phyloP scores from a whole-genome alignment of 2,888 invertebrate species.

The Protonemura montana region DNA sequence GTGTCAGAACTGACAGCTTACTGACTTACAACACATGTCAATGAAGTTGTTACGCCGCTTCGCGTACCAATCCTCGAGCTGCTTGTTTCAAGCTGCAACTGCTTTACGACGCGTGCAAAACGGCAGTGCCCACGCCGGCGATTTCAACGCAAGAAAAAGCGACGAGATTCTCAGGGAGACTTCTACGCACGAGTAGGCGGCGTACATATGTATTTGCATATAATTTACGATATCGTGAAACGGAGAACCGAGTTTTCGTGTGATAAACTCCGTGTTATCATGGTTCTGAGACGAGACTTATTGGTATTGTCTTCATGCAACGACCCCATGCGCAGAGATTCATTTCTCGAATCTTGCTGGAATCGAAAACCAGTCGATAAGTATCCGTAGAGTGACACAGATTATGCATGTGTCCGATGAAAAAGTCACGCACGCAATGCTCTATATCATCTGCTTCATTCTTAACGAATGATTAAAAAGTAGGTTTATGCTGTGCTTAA shows the following conservation, averaged over 20 bases:
- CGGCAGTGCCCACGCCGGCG: not conserved
- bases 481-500: not conserved
- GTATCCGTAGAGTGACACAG: not conserved
- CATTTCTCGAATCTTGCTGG: not conserved
- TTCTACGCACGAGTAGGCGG: too few relatives aligned
- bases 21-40: slow-evolving; percentile 7
- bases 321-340: slow-evolving; percentile 15
- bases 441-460: not conserved
- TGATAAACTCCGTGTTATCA: not conserved
- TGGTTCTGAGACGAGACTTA: not conserved
- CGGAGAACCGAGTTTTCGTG: not conserved
- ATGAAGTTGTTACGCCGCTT: slow-evolving; percentile 7
- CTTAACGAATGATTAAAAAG: not conserved
- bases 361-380: slow-evolving; percentile 1
- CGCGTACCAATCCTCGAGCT: not conserved
- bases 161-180: not conserved
- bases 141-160: not conserved
- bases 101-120: too few relatives aligned
- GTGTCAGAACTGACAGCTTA: not conserved
- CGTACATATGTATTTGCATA: not conserved
- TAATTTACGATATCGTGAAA: not conserved
- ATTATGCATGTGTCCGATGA: not conserved
- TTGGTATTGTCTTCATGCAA: not conserved
- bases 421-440: not conserved
- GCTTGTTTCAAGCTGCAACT: too few relatives aligned